phyloP scores from a whole-genome alignment of 2,113 vertebrate species.

The Pollimyrus isidori region DNA sequence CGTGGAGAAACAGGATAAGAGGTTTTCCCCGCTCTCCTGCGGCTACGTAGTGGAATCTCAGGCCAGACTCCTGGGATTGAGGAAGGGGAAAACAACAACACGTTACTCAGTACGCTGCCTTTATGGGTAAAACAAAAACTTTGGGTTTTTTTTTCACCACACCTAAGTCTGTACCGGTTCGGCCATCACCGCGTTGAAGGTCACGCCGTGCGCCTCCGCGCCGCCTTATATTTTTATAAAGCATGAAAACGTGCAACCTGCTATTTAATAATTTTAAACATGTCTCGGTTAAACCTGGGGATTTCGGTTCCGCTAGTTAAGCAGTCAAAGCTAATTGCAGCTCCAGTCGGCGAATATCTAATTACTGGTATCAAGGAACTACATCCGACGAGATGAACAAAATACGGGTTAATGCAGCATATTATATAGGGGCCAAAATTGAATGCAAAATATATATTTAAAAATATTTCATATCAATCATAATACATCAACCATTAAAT shows the following conservation, averaged over 20 bases:
- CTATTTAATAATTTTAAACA: neutral
- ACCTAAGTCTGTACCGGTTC: neutral
- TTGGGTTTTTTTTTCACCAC: neutral
- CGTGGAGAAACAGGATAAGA: slow-evolving; percentile 89
- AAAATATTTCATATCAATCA: neutral
- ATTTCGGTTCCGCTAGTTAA: neutral
- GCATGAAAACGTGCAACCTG: neutral
- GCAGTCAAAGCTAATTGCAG: neutral
- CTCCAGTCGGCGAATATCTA: neutral
- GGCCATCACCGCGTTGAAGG: neutral
- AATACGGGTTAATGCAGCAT: neutral
- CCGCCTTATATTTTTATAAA: neutral
- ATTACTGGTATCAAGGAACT: neutral
- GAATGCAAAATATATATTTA: neutral
- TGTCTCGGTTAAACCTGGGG: neutral
- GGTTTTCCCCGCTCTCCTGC: slow-evolving; percentile 92
- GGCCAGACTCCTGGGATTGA: slow-evolving; percentile 78
- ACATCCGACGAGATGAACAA: neutral
- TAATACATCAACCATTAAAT: neutral
- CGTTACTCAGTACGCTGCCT: neutral
- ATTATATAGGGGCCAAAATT: neutral
- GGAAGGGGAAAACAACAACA: slow-evolving; percentile 4
- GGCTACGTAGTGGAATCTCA: slow-evolving; percentile 95
- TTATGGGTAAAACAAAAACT: neutral
- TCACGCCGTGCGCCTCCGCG: neutral